Evolutionary conservation across 2,888 invertebrate species (phyloP).

Genomic region (Drosophila stalkeri): DNA sequence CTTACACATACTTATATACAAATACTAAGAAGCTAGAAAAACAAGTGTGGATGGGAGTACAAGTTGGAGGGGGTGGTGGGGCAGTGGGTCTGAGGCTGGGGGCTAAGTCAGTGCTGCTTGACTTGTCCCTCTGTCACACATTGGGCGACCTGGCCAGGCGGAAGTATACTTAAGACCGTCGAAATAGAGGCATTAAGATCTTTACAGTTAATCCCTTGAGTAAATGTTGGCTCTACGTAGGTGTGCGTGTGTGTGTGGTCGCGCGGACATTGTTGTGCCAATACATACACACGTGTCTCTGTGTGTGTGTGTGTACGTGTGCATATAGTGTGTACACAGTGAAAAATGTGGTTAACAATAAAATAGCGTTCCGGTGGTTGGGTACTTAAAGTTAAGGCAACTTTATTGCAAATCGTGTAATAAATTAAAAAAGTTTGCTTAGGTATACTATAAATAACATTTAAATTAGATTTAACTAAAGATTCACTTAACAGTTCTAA

Average conservation of each 20-base stretch:
- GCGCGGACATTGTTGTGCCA: conserved; percentile 18
- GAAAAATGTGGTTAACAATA: conserved; percentile 9
- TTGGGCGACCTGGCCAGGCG: conserved; percentile 58
- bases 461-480: neutral
- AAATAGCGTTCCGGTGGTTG: neutral
- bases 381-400: neutral
- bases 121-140: conserved; percentile 74
- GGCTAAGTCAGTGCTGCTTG: conserved; percentile 68
- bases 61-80: conserved; percentile 8
- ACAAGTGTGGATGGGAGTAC: conserved; percentile 19
- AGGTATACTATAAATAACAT: neutral
- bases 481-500: neutral
- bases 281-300: neutral
- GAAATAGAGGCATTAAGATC: conserved; percentile 82
- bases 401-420: neutral
- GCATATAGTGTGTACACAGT: conserved; percentile 10
- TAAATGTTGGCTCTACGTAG: conserved; percentile 68
- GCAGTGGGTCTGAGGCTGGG: neutral
- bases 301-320: neutral
- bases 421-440: neutral
- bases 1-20: neutral
- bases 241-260: conserved; percentile 19
- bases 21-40: conserved; percentile 72
- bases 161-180: conserved; percentile 82
- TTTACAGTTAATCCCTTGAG: conserved; percentile 84